Evolutionary conservation across 2,113 vertebrate genomes (phyloP), one percentile per base, ranked within the genome.

Genomic region (Nicator chloris): DNA sequence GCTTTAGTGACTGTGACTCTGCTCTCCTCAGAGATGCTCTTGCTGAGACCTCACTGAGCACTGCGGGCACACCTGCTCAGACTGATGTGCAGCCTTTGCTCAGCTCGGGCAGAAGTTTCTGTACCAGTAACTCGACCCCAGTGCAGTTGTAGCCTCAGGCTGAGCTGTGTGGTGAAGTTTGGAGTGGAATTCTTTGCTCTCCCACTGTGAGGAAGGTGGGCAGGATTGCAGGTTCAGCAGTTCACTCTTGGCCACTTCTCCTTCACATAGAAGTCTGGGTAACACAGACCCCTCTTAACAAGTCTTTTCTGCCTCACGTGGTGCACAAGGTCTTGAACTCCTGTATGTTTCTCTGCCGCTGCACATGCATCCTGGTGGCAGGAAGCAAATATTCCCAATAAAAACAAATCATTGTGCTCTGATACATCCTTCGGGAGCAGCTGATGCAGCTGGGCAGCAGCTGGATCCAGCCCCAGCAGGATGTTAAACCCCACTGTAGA

Each of bases 371-470:
- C 93, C 85, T 78, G 76, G 75, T 81, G 85, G 82, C 95, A 94
- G 88, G 96, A 96, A 97, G 88, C 86, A 92, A 95, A 93, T 90
- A 95, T 84, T 94, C 96, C 90, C 88, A 96, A 95, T 96, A 96
- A 97, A 97, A 96, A 95, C 76, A 93, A 97, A 90, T 88, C 53
- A 31, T 75, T 94, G 92, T 92, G n/a, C 88, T 90, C 72, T 86
- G 93, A 83, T 93, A 75, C 61, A 93, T 95, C 72, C 88, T 94
- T 95, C 0, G 6, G 94, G 95, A 96, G 86, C 80, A 86, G 90
- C 79, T 89, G 66, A 69, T 78, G 76, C 95, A 96, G 95, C 95
- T 95, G 96, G 92, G 90, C 15, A 94, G 76, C 96, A 97, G 96
- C 95, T 96, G 95, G 69, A 65, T 33, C 56, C 65, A 75, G 54